Base-by-base conservation (phyloP, 2,797 vertebrate species). In the Manis javanica region DNA sequence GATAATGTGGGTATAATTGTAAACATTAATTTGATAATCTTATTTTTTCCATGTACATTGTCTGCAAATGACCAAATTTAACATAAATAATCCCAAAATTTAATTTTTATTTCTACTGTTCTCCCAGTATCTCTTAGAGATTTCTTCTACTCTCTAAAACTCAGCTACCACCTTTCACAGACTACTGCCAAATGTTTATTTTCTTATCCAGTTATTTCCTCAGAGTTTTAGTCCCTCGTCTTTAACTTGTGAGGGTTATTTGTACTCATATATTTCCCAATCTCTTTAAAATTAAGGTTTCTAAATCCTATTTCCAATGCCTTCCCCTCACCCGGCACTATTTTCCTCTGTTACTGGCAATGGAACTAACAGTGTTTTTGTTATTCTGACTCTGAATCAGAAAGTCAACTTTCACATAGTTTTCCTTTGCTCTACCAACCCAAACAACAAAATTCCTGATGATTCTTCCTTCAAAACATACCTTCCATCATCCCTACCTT, bases 61-160 rank as follows among this genome's bases (percentile, higher is more conserved):
- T 29, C 64, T 34, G 75, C 69, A 79, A 93, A 79, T 74, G 42
- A 87, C 3, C 75, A 83, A 37, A 87, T 83, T 91, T 94, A 93
- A 81, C 26, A 46, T 61, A 71, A 3, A 66, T 82, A 29, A 61
- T 42, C 31, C 46, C 5, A 68, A 77, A 72, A 29, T 79, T 91
- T 68, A 37, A 71, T 57, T 92, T 61, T 85, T 64, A 53, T 94
- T 92, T 59, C 39, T 91, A 18, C 3, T 64, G 3, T 64, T 77
- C 51, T 91, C 57, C 16, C 15, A 37, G 2, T 24, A 69, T 68
- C 10, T 72, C 13, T 87, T 59, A 63, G 31, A 69, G 53, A 86
- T 61, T 42, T 91, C 59, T 81, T 74, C 46, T n/a, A 59, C 34
- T 79, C 46, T 91, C 63, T 61, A 81, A 90, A 95, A 95, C 59